These are phyloP conservation scores for Archaeoteleia sp. DNA, from an alignment of 2,888 invertebrate genomes.

Conservation along the genomic window DNA sequence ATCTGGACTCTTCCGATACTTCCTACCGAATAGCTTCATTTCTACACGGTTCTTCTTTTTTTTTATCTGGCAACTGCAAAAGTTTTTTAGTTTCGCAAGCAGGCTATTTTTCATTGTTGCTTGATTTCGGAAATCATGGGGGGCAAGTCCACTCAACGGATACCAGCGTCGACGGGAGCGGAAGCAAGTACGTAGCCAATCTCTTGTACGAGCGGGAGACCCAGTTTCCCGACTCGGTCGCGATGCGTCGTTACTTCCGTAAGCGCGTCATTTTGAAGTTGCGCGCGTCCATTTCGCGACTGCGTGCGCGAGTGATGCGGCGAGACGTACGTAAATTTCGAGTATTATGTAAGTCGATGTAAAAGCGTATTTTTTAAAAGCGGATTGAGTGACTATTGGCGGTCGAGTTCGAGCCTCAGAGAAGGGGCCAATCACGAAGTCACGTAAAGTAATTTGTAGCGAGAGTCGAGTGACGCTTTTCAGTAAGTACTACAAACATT, in stretches of 20 bases:
- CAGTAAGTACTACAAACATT: constrained; percentile 44
- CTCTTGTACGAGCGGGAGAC: constrained; percentile 11
- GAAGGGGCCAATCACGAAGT: constrained; percentile 6
- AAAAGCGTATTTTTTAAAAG: constrained; percentile 57
- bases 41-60: background rate
- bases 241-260: constrained; percentile 1
- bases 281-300: constrained; percentile 42
- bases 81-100: too few species aligned
- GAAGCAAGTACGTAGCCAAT: constrained; percentile 33
- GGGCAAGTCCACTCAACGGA: background rate
- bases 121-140: too few species aligned
- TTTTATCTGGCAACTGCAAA: too few species aligned
- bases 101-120: too few species aligned
- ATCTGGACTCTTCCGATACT: background rate
- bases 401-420: constrained; percentile 60
- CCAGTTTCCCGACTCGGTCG: constrained; percentile 20
- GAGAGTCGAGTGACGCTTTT: constrained; percentile 29
- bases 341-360: background rate
- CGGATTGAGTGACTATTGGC: constrained; percentile 65
- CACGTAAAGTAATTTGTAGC: background rate
- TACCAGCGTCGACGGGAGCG: constrained; percentile 5
- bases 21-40: background rate
- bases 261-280: constrained; percentile 47
- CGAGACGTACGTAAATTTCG: constrained; percentile 18
- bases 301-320: constrained; percentile 43